These are phyloP conservation scores for Ditula angustiorana DNA, from an alignment of 2,888 invertebrate species.

Conservation along the genomic window DNA sequence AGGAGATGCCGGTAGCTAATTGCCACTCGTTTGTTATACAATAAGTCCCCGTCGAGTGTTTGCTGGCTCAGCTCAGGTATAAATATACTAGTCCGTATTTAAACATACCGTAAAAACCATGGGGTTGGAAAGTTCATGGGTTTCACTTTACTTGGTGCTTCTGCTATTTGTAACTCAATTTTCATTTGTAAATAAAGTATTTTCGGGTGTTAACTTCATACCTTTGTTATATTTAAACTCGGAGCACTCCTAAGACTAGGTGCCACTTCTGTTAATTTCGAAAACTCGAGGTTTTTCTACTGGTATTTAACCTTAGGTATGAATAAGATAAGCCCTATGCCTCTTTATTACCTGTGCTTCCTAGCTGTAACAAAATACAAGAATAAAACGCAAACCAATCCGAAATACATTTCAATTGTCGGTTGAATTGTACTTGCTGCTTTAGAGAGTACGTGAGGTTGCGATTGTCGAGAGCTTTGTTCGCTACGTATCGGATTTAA, in stretches of 20 bases:
- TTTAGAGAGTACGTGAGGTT: conserved; percentile 4
- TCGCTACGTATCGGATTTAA: conserved; percentile 44
- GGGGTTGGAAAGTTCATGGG: neutral
- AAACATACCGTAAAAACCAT: too few species aligned
- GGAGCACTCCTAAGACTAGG: too few species aligned
- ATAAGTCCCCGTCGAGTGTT: conserved; percentile 28
- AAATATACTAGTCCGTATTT: conserved; percentile 3
- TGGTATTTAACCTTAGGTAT: too few species aligned
- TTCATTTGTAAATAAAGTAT: too few species aligned
- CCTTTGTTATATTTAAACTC: too few species aligned
- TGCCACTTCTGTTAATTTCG: too few species aligned
- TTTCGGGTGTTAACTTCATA: too few species aligned
- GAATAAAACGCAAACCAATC: neutral
- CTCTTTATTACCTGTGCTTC: neutral
- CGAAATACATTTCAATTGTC: neutral
- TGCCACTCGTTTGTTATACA: conserved; percentile 45
- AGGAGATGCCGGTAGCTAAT: conserved; percentile 46
- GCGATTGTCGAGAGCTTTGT: conserved; percentile 33
- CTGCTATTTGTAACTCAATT: too few species aligned
- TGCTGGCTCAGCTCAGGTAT: neutral
- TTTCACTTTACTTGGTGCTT: too few species aligned
- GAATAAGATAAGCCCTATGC: too few species aligned
- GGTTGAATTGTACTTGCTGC: neutral
- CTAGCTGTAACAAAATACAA: neutral
- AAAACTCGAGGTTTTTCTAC: too few species aligned